These are phyloP conservation scores for Oreochromis spilurus DNA, from an alignment of 2,113 vertebrate genomes.

Conservation along the genomic window DNA sequence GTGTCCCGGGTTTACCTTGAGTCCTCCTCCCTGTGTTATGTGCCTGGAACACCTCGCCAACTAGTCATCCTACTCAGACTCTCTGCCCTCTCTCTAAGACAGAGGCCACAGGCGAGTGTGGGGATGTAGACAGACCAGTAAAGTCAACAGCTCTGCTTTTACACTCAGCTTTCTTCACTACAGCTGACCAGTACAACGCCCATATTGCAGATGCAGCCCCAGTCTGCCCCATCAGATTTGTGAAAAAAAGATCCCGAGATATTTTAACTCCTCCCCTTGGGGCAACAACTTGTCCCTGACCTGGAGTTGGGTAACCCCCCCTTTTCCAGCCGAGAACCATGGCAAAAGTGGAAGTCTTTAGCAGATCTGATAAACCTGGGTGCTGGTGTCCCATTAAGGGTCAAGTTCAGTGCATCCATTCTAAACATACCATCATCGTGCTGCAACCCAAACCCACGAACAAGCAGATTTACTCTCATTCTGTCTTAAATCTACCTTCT, in stretches of 20 bases:
- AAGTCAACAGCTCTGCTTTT: neutral
- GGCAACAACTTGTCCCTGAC: neutral
- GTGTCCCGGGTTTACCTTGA: neutral
- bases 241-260: fast-evolving
- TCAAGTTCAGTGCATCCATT: neutral
- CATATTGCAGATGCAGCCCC: neutral
- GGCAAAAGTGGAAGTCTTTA: neutral
- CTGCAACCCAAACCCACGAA: neutral
- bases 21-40: neutral
- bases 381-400: neutral
- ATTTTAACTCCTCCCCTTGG: neutral
- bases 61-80: neutral
- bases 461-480: neutral
- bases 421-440: neutral
- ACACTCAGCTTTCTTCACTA: fast-evolving
- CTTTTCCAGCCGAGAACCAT: neutral
- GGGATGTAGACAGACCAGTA: neutral
- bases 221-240: neutral
- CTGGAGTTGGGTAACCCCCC: neutral
- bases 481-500: neutral
- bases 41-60: neutral
- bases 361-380: neutral
- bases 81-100: neutral
- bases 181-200: fast-evolving
- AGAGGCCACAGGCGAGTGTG: neutral